phyloP scores from a whole-genome alignment of 2,888 invertebrate genomes.

The Macaria liturata region DNA sequence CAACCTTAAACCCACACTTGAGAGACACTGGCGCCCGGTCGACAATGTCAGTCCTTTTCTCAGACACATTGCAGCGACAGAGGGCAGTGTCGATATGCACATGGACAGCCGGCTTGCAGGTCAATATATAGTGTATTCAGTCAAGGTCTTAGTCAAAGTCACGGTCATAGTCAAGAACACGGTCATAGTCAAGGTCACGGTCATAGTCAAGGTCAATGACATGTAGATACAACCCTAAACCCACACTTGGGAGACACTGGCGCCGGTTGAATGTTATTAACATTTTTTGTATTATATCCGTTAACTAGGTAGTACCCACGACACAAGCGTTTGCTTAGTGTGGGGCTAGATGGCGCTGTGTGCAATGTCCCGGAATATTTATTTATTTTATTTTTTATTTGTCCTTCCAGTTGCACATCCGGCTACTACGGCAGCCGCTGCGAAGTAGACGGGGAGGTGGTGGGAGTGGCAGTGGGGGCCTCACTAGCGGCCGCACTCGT shows the following conservation, averaged over 20 bases:
- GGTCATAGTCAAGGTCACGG: too few relatives aligned
- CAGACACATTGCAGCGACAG: constrained; percentile 91
- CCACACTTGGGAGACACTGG: constrained; percentile 87
- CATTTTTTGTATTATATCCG: too few relatives aligned
- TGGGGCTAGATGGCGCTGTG: too few relatives aligned
- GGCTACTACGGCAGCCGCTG: constrained; percentile 95
- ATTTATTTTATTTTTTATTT: neutral
- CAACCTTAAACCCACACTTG: constrained; percentile 88
- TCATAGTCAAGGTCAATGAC: too few relatives aligned
- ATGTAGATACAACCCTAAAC: constrained; percentile 87
- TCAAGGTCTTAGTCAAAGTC: too few relatives aligned
- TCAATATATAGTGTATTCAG: constrained; percentile 55
- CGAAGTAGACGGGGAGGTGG: constrained; percentile 95
- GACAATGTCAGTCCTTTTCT: constrained; percentile 91
- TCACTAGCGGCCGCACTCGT: constrained; percentile 94
- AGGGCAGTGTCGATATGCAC: constrained; percentile 91
- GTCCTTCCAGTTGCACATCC: constrained; percentile 87
- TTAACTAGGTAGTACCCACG: too few relatives aligned
- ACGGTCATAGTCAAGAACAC: too few relatives aligned
- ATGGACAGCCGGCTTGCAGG: constrained; percentile 90
- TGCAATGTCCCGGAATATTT: too few relatives aligned
- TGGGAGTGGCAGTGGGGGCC: constrained; percentile 95
- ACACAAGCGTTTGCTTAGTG: too few relatives aligned
- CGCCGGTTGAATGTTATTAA: too few relatives aligned
- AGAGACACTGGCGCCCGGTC: constrained; percentile 85